Conservation (phyloP, 2,113 vertebrate genomes). For the Gallinago paraguaiae region DNA sequence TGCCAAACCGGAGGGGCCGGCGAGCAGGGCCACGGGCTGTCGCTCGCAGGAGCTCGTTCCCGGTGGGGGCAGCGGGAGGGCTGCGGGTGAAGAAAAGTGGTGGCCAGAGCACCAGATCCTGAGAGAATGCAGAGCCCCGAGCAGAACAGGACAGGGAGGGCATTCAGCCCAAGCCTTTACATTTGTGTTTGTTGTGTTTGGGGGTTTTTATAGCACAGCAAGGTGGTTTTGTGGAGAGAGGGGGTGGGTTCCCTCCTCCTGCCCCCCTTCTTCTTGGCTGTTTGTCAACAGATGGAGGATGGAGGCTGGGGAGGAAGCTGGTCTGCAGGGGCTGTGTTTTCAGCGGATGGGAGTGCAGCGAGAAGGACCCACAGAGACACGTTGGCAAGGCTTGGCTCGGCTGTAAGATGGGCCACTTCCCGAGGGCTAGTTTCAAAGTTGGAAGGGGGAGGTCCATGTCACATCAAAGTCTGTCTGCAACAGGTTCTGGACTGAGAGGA, state of each 20-base stretch:
- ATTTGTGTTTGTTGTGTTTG: not conserved
- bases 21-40: not conserved
- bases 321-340: slow-evolving; percentile 50
- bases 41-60: too few species aligned
- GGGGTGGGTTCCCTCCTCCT: not conserved
- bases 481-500: not conserved
- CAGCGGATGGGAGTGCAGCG: slow-evolving; percentile 45
- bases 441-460: not conserved
- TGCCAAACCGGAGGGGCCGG: not conserved
- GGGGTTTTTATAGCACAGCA: not conserved
- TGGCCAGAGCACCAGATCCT: too few species aligned
- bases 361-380: slow-evolving; percentile 50
- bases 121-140: not conserved
- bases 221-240: not conserved
- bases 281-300: too few species aligned
- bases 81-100: too few species aligned
- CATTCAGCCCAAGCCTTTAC: not conserved
- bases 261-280: not conserved
- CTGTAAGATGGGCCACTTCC: slow-evolving; percentile 52
- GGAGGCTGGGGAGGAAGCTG: slow-evolving; percentile 29
- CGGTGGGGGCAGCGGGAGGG: accelerated
- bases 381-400: slow-evolving; percentile 1
- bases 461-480: not conserved
- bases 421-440: slow-evolving; percentile 55
- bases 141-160: slow-evolving; percentile 39